These are phyloP conservation scores for Ditylenchus weischeri DNA, from an alignment of 2,888 invertebrate genomes.

Conservation along the genomic window DNA sequence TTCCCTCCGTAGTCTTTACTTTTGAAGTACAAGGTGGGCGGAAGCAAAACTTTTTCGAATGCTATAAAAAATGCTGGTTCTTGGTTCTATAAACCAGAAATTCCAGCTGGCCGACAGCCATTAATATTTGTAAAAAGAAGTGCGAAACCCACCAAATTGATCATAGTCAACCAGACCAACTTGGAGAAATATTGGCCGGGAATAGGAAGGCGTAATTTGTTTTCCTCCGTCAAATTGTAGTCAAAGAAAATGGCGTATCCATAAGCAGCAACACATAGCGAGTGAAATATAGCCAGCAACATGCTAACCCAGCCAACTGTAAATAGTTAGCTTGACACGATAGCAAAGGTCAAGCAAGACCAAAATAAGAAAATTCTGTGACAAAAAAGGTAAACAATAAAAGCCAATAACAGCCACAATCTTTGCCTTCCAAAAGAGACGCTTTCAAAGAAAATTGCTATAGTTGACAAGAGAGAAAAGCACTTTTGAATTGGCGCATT, in stretches of 20 bases:
- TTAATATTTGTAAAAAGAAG: no score
- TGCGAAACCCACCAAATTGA: constrained; percentile 47
- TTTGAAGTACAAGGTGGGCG: no score
- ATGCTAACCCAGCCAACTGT: neutral
- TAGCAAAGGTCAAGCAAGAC: constrained; percentile 11
- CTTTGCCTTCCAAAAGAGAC: neutral
- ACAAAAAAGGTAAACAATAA: constrained; percentile 9
- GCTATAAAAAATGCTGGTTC: no score
- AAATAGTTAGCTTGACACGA: no score
- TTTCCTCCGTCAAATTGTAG: constrained; percentile 30
- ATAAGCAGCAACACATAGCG: constrained; percentile 34
- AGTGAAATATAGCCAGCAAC: constrained; percentile 34
- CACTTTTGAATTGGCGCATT: no score
- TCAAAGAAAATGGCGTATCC: constrained; percentile 41
- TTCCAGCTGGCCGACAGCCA: no score
- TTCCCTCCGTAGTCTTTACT: no score
- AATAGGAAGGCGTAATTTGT: constrained; percentile 37
- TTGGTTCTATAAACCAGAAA: no score
- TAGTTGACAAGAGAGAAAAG: neutral
- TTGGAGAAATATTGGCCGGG: constrained; percentile 42
- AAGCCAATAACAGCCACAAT: neutral
- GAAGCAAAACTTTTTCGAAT: no score
- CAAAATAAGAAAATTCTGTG: constrained; percentile 2
- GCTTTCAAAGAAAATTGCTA: no score
- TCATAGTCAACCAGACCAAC: constrained; percentile 55